Percentiles rank a stretch among this genome's conserved stretches.
These are phyloP conservation scores for Oreochromis spilurus DNA, from an alignment of 2,113 vertebrate genomes.

Conservation along the genomic window DNA sequence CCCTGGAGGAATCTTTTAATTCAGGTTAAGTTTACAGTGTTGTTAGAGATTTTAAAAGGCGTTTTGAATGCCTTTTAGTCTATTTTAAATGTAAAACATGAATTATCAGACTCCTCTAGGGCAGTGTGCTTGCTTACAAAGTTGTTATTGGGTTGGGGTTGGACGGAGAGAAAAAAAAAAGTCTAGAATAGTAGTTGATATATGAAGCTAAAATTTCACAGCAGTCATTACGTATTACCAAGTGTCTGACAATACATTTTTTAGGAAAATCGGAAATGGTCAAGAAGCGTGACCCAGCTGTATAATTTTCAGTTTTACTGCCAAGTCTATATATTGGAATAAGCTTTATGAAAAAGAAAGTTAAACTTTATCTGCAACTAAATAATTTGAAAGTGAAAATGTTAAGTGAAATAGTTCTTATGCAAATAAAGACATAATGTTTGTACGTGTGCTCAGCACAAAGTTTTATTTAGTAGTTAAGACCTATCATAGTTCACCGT, in stretches of 20 bases:
- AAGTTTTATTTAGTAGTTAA: neutral
- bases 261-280: too few species aligned
- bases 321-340: neutral
- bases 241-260: too few species aligned
- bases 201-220: neutral
- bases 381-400: neutral
- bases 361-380: neutral
- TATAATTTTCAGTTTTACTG: neutral
- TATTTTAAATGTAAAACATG: neutral
- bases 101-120: neutral
- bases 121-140: neutral
- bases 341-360: neutral
- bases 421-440: neutral
- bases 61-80: fast-evolving
- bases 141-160: neutral
- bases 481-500: neutral
- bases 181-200: neutral
- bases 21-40: neutral
- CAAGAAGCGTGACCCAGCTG: too few species aligned
- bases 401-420: neutral
- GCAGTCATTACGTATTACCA: too few species aligned
- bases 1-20: neutral
- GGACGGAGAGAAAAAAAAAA: neutral
- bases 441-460: neutral
- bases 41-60: neutral